Evolutionary conservation across 2,797 vertebrate genomes (phyloP).

Genomic region (Thaleichthys pacificus): DNA sequence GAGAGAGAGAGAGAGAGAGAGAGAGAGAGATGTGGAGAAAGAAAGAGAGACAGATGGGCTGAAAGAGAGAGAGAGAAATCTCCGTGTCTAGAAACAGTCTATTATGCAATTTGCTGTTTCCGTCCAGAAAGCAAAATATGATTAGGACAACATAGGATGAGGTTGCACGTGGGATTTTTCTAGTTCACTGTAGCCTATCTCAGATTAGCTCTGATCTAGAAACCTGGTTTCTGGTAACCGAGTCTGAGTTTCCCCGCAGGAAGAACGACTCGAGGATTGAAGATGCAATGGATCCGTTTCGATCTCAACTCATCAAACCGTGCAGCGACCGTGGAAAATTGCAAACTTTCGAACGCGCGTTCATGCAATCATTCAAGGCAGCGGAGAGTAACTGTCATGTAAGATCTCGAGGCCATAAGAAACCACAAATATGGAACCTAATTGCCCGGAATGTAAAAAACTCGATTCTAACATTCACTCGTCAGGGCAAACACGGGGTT

Average conservation of each 20-base stretch:
- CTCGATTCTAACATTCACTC: not conserved
- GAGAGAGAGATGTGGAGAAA: not conserved
- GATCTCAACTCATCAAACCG: not conserved
- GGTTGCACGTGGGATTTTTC: too few species aligned
- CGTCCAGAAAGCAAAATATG: not conserved
- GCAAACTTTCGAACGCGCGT: conserved; percentile 37
- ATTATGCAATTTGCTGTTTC: not conserved
- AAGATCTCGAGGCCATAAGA: not conserved
- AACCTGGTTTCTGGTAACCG: not conserved
- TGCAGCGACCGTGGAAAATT: conserved; percentile 12
- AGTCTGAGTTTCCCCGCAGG: not conserved
- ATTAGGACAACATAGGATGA: too few species aligned
- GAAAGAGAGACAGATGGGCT: not conserved
- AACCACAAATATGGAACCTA: not conserved
- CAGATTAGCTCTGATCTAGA: not conserved
- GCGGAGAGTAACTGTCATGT: not conserved
- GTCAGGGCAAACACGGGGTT: too few species aligned
- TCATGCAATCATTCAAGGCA: not conserved
- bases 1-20: too few species aligned
- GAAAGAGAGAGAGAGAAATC: not conserved
- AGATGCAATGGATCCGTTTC: not conserved
- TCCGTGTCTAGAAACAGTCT: not conserved
- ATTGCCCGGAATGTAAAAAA: not conserved
- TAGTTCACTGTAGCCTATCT: not conserved
- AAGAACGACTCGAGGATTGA: not conserved